Base-by-base conservation (phyloP, 2,797 vertebrate species). In the Manis javanica region DNA sequence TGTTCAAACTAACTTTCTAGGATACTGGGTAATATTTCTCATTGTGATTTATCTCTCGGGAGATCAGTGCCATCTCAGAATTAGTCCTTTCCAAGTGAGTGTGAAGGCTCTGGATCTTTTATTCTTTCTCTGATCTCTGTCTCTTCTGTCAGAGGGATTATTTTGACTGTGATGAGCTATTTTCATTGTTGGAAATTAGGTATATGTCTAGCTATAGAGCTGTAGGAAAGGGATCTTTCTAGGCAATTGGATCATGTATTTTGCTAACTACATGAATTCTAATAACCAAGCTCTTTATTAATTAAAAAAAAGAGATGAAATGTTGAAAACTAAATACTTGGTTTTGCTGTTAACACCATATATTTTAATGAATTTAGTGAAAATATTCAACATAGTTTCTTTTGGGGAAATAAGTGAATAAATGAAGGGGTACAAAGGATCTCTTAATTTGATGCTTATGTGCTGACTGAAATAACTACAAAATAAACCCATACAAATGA, bases 311-410 rank as follows among this genome's bases (percentile, higher is more conserved):
- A 11, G 46, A 71, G 68, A 18, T 75, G 53, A 89, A 77, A 88
- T 89, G 68, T 79, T 89, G 86, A 71, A 96, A 90, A 89, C 81
- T 85, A 95, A 97, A 75, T 93, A 21, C 2, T 96, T 57, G 66
- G 9, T 79, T 96, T 91, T 97, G 75, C 68, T 91, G 15, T 63
- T 63, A 89, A 18, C 21, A 74, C 63, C 91, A 69, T 97, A 42
- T 61, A 18, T 34, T 37, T 95, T 95, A 96, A 87, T 74, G 31
- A 97, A 78, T 59, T 68, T 96, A 96, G 87, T 94, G 0, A 91
- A 97, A 97, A 96, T 94, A 96, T 93, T 90, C 51, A 93, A n/a
- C 88, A 49, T 46, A 68, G n/a, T 97, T 98, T 97, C 84, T 91
- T 96, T 84, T n/a, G 13, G 10, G 96, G 37, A 78, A 68, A 21